Conservation (phyloP, 2,797 vertebrate genomes). For the Anomalospiza imberbis region DNA sequence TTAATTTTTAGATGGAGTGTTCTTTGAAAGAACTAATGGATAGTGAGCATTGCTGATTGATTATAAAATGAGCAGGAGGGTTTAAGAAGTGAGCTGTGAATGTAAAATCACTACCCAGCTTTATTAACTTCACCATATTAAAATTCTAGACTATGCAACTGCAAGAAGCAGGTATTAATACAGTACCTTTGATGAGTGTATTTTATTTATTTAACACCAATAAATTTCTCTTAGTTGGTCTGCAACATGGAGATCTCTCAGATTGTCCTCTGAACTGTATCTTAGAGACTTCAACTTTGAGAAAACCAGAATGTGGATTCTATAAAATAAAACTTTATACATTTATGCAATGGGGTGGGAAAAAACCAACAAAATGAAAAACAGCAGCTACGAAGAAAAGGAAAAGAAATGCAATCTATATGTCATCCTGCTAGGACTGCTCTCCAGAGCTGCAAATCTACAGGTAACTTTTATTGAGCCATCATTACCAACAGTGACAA, state of each 20-base stretch:
- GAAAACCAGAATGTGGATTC: neutral
- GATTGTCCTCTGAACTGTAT: neutral
- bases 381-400: neutral
- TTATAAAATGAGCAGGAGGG: constrained; percentile 51
- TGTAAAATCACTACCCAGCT: constrained; percentile 23
- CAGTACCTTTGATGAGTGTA: neutral
- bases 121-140: constrained; percentile 24
- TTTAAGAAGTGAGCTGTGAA: constrained; percentile 24
- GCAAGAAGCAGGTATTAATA: neutral
- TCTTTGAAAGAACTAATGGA: constrained; percentile 55
- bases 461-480: neutral
- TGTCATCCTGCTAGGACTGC: neutral
- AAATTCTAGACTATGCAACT: constrained; percentile 12
- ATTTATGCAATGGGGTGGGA: neutral
- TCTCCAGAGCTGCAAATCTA: neutral
- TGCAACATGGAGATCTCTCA: neutral
- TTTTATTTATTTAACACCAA: constrained; percentile 32
- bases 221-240: neutral
- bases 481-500: neutral
- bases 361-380: neutral
- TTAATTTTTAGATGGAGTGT: constrained; percentile 60
- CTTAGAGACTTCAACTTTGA: neutral
- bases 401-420: neutral
- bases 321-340: neutral
- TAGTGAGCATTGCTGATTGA: constrained; percentile 49